Evolutionary conservation across 2,797 vertebrate genomes (phyloP).

Genomic region (Sus cebifrons): DNA sequence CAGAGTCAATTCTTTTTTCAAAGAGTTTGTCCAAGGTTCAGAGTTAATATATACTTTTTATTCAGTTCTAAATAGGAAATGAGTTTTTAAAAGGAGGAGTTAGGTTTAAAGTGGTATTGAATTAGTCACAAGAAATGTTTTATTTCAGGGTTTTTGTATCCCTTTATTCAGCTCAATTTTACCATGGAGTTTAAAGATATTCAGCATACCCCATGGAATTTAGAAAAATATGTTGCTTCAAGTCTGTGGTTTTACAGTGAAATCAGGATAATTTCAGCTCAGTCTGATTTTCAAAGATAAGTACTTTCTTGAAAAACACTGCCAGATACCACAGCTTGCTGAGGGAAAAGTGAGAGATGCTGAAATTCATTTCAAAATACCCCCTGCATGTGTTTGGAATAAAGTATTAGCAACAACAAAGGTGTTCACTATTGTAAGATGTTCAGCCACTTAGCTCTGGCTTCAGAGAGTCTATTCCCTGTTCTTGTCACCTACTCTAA

Average conservation of each 20-base stretch:
- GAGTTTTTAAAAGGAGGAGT: constrained; percentile 50
- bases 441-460: not conserved
- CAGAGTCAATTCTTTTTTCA: not conserved
- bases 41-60: constrained; percentile 54
- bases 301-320: constrained; percentile 55
- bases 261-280: constrained; percentile 45
- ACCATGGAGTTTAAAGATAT: not conserved
- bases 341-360: not conserved
- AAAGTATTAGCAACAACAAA: constrained; percentile 27
- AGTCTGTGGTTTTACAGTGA: not conserved
- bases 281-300: constrained; percentile 72
- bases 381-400: not conserved
- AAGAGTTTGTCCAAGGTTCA: not conserved
- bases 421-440: constrained; percentile 16
- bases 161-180: constrained; percentile 60
- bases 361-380: constrained; percentile 60
- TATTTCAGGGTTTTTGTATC: constrained; percentile 62
- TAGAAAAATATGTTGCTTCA: not conserved
- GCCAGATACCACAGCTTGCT: constrained; percentile 31
- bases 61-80: constrained; percentile 43
- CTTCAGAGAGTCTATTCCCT: constrained; percentile 23
- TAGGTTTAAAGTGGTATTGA: constrained; percentile 54
- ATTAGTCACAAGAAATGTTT: constrained; percentile 65
- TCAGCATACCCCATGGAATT: not conserved
- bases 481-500: constrained; percentile 23